Base-by-base conservation (phyloP, 2,113 vertebrate species). In the Eurypyga helias region DNA sequence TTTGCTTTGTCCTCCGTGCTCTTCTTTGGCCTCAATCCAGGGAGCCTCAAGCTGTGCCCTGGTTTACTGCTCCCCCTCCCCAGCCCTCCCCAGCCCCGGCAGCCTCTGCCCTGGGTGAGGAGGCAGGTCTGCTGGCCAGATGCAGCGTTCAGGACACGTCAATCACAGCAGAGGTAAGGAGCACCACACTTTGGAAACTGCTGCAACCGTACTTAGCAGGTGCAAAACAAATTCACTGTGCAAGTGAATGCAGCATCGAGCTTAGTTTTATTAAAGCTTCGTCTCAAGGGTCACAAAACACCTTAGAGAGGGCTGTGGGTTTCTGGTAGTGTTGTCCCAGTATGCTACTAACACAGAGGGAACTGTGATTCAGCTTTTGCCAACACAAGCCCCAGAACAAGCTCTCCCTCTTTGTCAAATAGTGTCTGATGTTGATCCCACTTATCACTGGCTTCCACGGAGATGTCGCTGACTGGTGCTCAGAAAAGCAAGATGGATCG, bases 201-300 rank as follows among this genome's bases (percentile, higher is more conserved):
- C 52, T 79, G 34, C 38, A n/a, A 25, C 5, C 3, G 5, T 6
- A 18, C 15, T 93, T 38, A 24, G 41, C 38, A 41, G 36, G 20
- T 73, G 58, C 26, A 70, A 62, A 85, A 36, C 8, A 33, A 89
- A 61, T 33, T 81, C 5, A 2, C 24, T 17, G 20, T 15, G 41
- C 17, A 48, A 79, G 28, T 7, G 13, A 75, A 78, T 0, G 0
- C 33, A 31, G 34, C 13, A 16, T 10, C 0, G 0, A 75, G n/a
- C 2, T 55, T 34, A 2, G n/a, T 89, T 91, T 89, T 72, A 79
- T 65, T 79, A 72, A 81, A 73, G 20, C 25, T 92, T 69, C 13
- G 1, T 64, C 28, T 71, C 12, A 10, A 3, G 5, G 17, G 67
- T 67, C 69, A 82, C 52, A 36, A 9, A 55, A 88, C 12, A 4